These are phyloP conservation scores for Himalopsyche tibetana DNA, from an alignment of 2,888 invertebrate species.

Conservation along the genomic window DNA sequence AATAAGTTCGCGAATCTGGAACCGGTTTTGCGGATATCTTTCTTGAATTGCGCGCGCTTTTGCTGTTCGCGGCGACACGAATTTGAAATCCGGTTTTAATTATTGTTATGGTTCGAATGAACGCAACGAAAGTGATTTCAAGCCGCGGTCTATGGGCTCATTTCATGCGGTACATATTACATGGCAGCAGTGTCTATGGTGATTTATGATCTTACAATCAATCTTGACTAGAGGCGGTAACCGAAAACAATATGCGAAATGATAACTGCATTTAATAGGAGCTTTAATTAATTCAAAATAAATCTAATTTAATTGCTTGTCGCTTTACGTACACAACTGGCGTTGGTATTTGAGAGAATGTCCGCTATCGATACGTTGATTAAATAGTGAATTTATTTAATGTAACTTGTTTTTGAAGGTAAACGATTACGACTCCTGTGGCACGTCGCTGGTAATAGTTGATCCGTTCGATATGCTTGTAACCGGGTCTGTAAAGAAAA, in stretches of 20 bases:
- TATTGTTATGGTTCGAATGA: slow-evolving; percentile 27
- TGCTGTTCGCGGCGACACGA: slow-evolving; percentile 39
- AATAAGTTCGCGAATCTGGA: slow-evolving; percentile 25
- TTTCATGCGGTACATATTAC: slow-evolving; percentile 25
- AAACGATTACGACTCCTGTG: slow-evolving; percentile 6
- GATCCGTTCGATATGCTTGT: neutral
- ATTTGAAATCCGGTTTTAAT: slow-evolving; percentile 37
- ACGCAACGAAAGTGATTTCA: slow-evolving; percentile 9
- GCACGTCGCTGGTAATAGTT: slow-evolving; percentile 14
- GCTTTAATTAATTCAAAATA: slow-evolving; percentile 35
- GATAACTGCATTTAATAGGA: slow-evolving; percentile 18
- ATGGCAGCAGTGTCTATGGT: slow-evolving; percentile 15
- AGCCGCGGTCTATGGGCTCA: slow-evolving; percentile 34
- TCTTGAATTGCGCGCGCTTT: slow-evolving; percentile 39
- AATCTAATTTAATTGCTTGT: slow-evolving; percentile 20
- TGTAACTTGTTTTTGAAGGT: slow-evolving; percentile 39
- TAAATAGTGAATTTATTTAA: slow-evolving; percentile 35
- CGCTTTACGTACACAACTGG: neutral
- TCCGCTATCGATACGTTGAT: slow-evolving; percentile 35
- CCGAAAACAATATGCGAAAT: slow-evolving; percentile 32
- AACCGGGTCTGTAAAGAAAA: slow-evolving; percentile 17
- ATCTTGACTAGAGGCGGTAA: slow-evolving; percentile 35
- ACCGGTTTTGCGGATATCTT: slow-evolving; percentile 15
- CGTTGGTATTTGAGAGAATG: slow-evolving; percentile 28
- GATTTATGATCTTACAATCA: slow-evolving; percentile 21